phyloP scores from a whole-genome alignment of 2,113 vertebrate genomes.

The Carollia perspicillata region DNA sequence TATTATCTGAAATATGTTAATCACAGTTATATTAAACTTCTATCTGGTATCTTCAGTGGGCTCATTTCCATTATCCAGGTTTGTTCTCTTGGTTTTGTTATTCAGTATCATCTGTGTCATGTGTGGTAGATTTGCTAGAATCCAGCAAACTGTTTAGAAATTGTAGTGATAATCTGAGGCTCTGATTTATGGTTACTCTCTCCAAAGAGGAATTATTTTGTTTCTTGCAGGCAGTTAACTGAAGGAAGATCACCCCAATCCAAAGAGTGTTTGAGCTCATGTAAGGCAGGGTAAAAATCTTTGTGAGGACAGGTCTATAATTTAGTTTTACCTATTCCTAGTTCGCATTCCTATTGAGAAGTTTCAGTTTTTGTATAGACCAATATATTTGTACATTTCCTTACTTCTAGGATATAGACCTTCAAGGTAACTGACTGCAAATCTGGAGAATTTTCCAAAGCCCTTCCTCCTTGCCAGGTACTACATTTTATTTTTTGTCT shows the following conservation, averaged over 20 bases:
- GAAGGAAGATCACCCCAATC: not conserved
- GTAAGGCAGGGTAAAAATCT: not conserved
- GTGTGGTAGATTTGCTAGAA: not conserved
- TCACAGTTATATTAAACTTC: not conserved
- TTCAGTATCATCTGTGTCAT: not conserved
- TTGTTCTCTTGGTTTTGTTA: not conserved
- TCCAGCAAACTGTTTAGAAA: not conserved
- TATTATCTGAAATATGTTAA: not conserved
- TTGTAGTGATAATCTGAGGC: not conserved
- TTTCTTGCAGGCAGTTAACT: not conserved
- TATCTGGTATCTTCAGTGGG: not conserved
- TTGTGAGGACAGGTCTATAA: not conserved
- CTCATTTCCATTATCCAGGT: not conserved
- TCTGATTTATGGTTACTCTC: not conserved
- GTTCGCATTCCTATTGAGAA: not conserved
- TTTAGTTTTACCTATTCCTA: not conserved
- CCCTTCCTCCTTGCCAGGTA: not conserved
- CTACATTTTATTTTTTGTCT: not conserved
- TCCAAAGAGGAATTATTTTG: not conserved
- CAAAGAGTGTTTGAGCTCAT: not conserved
- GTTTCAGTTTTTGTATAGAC: not conserved
- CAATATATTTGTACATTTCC: not conserved
- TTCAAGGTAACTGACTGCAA: not conserved
- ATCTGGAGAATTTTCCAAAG: not conserved
- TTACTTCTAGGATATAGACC: not conserved